A percentile compares a stretch with the other conserved stretches of the same genome.
These are phyloP conservation scores for Pseudonaja textilis DNA, from an alignment of 2,113 vertebrate genomes.

Conservation along the genomic window DNA sequence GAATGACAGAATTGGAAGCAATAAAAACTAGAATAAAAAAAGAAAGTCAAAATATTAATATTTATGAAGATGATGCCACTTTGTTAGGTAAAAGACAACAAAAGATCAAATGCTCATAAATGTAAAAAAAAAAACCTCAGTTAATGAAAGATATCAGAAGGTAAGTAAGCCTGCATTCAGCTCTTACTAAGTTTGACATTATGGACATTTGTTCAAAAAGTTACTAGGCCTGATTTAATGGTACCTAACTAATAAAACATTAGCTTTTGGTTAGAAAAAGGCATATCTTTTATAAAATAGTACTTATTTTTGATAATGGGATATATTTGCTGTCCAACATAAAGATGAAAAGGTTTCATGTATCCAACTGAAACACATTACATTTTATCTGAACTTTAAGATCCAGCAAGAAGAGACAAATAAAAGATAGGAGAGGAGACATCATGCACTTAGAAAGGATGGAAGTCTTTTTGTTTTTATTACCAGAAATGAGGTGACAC, in stretches of 20 bases:
- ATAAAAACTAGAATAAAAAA: neutral
- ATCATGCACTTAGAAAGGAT: neutral
- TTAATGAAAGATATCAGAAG: neutral
- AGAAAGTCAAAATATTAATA: neutral
- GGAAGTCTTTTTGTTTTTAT: neutral
- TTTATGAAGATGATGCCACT: neutral
- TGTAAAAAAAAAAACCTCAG: neutral
- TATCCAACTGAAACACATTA: neutral
- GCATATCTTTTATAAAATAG: neutral
- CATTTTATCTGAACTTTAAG: neutral
- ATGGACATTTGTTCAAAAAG: neutral
- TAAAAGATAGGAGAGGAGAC: neutral
- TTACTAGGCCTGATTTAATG: neutral
- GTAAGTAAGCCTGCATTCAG: neutral
- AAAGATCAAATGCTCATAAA: neutral
- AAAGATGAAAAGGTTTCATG: neutral
- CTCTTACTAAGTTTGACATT: neutral
- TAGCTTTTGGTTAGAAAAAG: neutral
- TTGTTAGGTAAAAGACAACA: neutral
- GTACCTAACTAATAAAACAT: neutral
- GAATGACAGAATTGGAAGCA: neutral
- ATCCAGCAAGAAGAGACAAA: neutral
- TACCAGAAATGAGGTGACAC: neutral
- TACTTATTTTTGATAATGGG: neutral
- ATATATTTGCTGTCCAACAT: neutral